Evolutionary conservation across 2,113 vertebrate genomes (phyloP).

Genomic region (Cairina moschata): DNA sequence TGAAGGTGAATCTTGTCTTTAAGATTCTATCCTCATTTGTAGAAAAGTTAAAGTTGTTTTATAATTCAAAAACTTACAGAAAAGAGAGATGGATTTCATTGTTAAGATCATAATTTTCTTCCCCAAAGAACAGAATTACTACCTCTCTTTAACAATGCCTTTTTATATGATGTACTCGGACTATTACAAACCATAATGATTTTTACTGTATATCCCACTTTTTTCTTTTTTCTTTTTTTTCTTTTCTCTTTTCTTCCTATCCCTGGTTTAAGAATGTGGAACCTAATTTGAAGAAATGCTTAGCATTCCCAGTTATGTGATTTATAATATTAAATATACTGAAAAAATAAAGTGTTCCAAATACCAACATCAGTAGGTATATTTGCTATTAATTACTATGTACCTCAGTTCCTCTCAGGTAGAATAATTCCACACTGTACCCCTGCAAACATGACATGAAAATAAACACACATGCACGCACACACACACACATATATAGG

Average conservation of each 20-base stretch:
- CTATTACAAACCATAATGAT: not conserved
- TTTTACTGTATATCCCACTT: not conserved
- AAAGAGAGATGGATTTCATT: not conserved
- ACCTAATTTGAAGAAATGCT: not conserved
- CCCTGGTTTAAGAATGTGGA: not conserved
- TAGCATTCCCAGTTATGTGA: not conserved
- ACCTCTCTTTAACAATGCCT: not conserved
- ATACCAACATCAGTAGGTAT: not conserved
- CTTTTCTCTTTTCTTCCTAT: not conserved
- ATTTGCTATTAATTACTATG: not conserved
- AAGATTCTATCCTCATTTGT: not conserved
- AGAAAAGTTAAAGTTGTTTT: not conserved
- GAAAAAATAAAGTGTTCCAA: not conserved
- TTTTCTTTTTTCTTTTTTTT: too few relatives aligned
- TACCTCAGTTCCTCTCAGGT: not conserved
- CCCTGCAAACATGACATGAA: not conserved
- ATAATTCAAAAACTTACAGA: not conserved
- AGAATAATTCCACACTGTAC: not conserved
- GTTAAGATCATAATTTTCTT: not conserved
- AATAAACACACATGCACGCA: not conserved
- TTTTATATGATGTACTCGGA: not conserved
- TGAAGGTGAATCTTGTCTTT: conserved; percentile 38
- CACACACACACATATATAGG: too few relatives aligned
- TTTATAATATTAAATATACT: not conserved
- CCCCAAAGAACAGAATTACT: not conserved